A percentile compares a stretch with the other conserved stretches of the same genome.
Conservation (phyloP, 1,140 invertebrate species). For the Cyphomyrmex costatus region DNA sequence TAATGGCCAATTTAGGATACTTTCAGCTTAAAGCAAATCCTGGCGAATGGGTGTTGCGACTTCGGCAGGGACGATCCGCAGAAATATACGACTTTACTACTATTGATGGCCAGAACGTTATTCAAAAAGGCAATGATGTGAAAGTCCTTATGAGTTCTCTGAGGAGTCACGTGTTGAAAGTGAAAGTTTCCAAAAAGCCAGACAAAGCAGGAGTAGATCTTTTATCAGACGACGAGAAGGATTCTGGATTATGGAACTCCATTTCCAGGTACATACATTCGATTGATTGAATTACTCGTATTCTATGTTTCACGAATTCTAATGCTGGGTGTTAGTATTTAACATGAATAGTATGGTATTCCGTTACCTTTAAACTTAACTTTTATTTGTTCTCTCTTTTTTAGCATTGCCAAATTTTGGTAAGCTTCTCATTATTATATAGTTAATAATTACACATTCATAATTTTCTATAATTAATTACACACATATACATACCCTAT, state of each 20-base stretch:
- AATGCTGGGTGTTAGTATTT: conserved; percentile 41
- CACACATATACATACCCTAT: not conserved
- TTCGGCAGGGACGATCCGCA: conserved; percentile 96
- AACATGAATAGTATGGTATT: conserved; percentile 53
- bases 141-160: conserved; percentile 96
- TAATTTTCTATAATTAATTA: conserved; percentile 40
- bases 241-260: conserved; percentile 96
- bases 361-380: conserved; percentile 73
- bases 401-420: conserved; percentile 85
- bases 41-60: conserved; percentile 96
- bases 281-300: not conserved
- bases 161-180: conserved; percentile 95
- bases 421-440: conserved; percentile 81
- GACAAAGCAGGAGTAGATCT: conserved; percentile 95
- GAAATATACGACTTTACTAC: conserved; percentile 96
- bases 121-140: conserved; percentile 90
- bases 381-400: conserved; percentile 80
- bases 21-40: conserved; percentile 99
- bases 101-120: conserved; percentile 87
- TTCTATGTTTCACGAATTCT: conserved; percentile 17
- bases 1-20: conserved; percentile 99
- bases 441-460: conserved; percentile 59
- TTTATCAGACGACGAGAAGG: conserved; percentile 92
- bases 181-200: conserved; percentile 96
- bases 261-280: conserved; percentile 93